Evolutionary conservation across 2,113 vertebrate species (phyloP), one percentile per base, ranked within the genome.

Genomic region (Platycercus adscitus): DNA sequence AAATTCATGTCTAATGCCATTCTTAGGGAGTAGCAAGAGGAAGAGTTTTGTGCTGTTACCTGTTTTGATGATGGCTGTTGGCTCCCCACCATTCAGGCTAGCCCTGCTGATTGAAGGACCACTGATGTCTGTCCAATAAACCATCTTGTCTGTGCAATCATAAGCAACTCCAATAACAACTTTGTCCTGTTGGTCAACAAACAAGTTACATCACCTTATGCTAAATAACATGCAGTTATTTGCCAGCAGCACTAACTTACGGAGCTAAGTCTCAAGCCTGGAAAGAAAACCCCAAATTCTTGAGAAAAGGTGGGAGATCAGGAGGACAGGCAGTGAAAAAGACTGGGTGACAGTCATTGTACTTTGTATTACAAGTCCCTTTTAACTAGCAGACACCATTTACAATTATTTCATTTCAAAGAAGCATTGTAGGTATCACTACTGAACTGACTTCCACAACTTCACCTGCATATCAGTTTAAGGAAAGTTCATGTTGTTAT

Each of bases 51-150:
- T 70, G 46, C 24, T 53, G 29, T 87, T 96, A 99, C 99, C 99
- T 98, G 98, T 98, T 96, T 86, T 97, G 75, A 99, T 97, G 89
- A 99, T 96, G 13, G 96, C 92, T 29, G 95, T 76, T 43, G 99
- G 98, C 49, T 99, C 99, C 33, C 99, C 99, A 0, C 99, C 99
- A 19, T 98, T 96, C 31, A 99, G 96, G 70, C 98, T 99, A 89
- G 98, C 99, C 79, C 98, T 99, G 96, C 98, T 99, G 84, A 99
- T 99, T 0, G 99, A 98, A 43, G 99, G 99, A 17, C 98, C 98
- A 0, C 98, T 98, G 96, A 99, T 99, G 82, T 99, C 99, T 4
- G 99, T 99, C 99, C 99, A 99, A 95, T 99, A 99, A 63, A 99
- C 98, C 98, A 99, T 98, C 96, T 99, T 99, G 77, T 99, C 99